Percentiles rank a stretch among this genome's conserved stretches.
Conservation (phyloP, 1,140 invertebrate genomes). For the Drosophila subpulchrella region DNA sequence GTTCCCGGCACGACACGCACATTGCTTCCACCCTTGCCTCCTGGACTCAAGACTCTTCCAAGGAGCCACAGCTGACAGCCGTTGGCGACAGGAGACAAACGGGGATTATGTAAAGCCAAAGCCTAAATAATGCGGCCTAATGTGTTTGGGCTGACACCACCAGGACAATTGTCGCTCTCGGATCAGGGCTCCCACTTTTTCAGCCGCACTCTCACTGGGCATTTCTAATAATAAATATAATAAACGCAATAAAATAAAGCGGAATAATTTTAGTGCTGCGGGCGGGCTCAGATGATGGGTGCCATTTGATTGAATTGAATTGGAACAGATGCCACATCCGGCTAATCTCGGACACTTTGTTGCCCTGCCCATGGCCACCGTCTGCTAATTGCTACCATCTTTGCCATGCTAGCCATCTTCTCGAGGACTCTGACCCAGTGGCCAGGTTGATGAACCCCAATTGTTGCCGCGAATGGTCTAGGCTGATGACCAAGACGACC, state of each 20-base stretch:
- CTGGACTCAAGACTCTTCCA: neutral
- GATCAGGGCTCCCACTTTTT: neutral
- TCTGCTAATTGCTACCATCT: neutral
- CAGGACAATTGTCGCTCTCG: slow-evolving; percentile 31
- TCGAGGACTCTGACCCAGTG: neutral
- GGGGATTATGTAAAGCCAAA: slow-evolving; percentile 65
- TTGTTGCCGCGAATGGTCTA: slow-evolving; percentile 17
- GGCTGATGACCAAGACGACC: neutral
- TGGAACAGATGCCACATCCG: slow-evolving; percentile 6
- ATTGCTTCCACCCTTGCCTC: neutral
- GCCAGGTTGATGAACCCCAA: slow-evolving; percentile 25
- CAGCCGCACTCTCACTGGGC: neutral
- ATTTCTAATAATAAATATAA: slow-evolving; percentile 30
- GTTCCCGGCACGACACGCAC: slow-evolving; percentile 19
- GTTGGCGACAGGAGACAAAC: slow-evolving; percentile 14
- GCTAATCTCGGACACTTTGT: neutral
- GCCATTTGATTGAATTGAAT: slow-evolving; percentile 29
- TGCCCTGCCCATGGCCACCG: neutral
- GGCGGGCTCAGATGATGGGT: neutral
- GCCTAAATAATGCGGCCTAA: slow-evolving; percentile 65
- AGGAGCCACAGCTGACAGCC: slow-evolving; percentile 35
- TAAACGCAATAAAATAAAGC: slow-evolving; percentile 42
- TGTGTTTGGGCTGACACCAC: slow-evolving; percentile 44
- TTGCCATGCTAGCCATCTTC: neutral
- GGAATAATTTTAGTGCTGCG: slow-evolving; percentile 13